Evolutionary conservation across 2,113 vertebrate species (phyloP).

Genomic region (Hepsetus odoe): DNA sequence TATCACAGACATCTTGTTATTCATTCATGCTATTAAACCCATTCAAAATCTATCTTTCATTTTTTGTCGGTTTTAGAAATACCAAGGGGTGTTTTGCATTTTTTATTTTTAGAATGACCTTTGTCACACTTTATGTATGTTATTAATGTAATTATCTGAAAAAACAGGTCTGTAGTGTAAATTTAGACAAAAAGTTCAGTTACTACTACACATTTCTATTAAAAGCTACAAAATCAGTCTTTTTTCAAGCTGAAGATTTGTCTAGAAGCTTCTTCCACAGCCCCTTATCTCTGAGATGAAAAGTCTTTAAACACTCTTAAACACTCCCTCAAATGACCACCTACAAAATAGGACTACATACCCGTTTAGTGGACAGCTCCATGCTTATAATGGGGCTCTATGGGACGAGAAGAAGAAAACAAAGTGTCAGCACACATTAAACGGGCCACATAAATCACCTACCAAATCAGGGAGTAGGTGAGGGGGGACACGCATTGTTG

Average conservation of each 20-base stretch:
- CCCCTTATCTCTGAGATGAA: conserved; percentile 4
- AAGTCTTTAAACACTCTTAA: conserved; percentile 40
- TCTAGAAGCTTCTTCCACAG: background rate
- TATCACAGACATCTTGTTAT: background rate
- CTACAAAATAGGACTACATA: conserved; percentile 62
- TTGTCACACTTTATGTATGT: no score
- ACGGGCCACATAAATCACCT: conserved; percentile 24
- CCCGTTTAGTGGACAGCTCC: conserved; percentile 83
- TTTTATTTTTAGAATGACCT: no score
- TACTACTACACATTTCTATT: background rate
- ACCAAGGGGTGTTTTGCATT: no score
- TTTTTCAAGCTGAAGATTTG: background rate
- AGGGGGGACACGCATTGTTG: conserved; percentile 35
- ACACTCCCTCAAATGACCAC: background rate
- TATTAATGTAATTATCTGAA: no score
- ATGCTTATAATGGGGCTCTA: conserved; percentile 80
- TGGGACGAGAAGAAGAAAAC: conserved; percentile 37
- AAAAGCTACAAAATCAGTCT: no score
- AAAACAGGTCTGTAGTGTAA: no score
- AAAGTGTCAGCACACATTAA: conserved; percentile 34
- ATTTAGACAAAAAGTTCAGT: no score
- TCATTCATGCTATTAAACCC: no score
- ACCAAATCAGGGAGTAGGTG: conserved; percentile 10
- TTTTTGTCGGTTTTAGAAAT: no score
- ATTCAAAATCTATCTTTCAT: no score